Base-by-base conservation (phyloP, 2,888 invertebrate species). In the Ceramica pisi region DNA sequence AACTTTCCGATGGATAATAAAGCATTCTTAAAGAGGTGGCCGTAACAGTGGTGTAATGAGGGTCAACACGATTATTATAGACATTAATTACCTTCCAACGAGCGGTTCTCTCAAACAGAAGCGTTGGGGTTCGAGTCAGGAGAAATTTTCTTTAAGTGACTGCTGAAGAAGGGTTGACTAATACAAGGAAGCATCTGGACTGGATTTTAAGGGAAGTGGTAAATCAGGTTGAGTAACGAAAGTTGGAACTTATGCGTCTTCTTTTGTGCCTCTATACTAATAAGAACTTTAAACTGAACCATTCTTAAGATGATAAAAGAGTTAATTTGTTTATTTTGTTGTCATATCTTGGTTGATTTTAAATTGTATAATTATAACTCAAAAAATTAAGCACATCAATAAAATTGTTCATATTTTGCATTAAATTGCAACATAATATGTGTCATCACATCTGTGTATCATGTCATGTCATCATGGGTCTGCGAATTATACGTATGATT, bases 11-110 rank as follows among this genome's bases (percentile, higher is more conserved):
- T 78, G 86, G 79, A 81, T 84, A 89, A 86, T 90, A 90, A 90
- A 90, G 79, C 86, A 90, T 88, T 87, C 85, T 88, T 88, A 87
- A 90, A 90, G 87, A 89, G 86, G 81, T 83, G 82, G 80, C 76
- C 85, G 76, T 88, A 87, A 90, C 83, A 77, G 81, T 73, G 56
- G 71, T 76, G 87, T 89, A 91, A 90, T 90, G 88, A 89, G 89
- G 91, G 90, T 90, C 89, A 87, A 89, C 89, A 87, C 88, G 86
- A 90, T 90, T 88, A 89, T 88, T 88, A 84, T 88, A 78, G 85
- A 89, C 90, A 89, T 91, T 90, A 91, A 90, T 91, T 91, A 88
- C 88, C 78, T 76, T 38, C 78, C 78, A 86, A 88, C 79, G 46
- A 56, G 70, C 78, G 78, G 78, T 66, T 70, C 71, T 76, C 81